Percentiles rank a stretch among this genome's conserved stretches.
Evolutionary conservation across 2,797 vertebrate species (phyloP).

Genomic region (Garrulus glandarius): DNA sequence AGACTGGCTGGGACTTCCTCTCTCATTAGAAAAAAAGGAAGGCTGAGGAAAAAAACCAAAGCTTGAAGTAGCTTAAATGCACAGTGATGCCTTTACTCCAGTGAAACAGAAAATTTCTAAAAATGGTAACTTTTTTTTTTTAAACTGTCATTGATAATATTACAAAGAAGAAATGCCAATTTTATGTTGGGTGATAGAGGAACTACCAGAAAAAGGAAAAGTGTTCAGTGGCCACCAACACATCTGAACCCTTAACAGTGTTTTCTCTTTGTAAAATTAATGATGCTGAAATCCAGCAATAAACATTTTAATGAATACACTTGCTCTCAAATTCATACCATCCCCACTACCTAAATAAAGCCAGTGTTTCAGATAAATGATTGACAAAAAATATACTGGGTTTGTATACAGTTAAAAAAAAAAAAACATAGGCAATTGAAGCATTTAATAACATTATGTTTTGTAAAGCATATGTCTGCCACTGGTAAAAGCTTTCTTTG

Average conservation of each 20-base stretch:
- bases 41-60: background rate
- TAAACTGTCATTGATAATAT: background rate
- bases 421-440: background rate
- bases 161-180: background rate
- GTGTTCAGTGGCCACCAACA: background rate
- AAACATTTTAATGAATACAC: background rate
- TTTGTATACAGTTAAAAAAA: background rate
- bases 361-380: background rate
- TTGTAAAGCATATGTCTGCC: constrained; percentile 10
- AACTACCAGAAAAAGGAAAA: background rate
- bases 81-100: background rate
- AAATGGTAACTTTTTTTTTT: background rate
- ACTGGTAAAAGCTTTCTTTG: constrained; percentile 17
- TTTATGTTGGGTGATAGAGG: background rate
- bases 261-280: background rate
- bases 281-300: background rate
- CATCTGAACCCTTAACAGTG: background rate
- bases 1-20: background rate
- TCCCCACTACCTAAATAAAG: background rate
- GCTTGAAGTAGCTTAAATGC: background rate
- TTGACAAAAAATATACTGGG: background rate
- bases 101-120: background rate
- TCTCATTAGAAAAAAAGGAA: background rate
- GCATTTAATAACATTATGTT: background rate
- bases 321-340: background rate